Evolutionary conservation across 1,140 invertebrate genomes (phyloP).

Genomic region (Sesamia nonagrioides): DNA sequence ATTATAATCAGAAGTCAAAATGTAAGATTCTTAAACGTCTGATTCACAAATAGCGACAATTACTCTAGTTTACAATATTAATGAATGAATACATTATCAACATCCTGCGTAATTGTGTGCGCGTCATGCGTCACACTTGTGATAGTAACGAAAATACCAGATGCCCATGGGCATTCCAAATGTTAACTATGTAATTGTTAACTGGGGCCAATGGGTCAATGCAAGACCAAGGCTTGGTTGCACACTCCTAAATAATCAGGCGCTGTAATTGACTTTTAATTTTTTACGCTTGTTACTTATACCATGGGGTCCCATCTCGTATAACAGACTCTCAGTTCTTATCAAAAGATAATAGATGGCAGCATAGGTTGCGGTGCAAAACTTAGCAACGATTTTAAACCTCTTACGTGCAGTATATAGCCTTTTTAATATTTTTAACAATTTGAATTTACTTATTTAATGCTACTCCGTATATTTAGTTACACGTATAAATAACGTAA

Average conservation of each 20-base stretch:
- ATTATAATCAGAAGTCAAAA: slow-evolving; percentile 14
- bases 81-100: slow-evolving; percentile 78
- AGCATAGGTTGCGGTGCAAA: too few relatives aligned
- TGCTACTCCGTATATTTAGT: too few relatives aligned
- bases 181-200: slow-evolving; percentile 44
- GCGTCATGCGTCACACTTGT: slow-evolving; percentile 57
- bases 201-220: slow-evolving; percentile 44
- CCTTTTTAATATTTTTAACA: too few relatives aligned
- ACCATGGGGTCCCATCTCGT: too few relatives aligned
- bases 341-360: too few relatives aligned
- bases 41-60: slow-evolving; percentile 62
- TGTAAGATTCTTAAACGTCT: slow-evolving; percentile 41
- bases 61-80: slow-evolving; percentile 57
- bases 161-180: slow-evolving; percentile 43
- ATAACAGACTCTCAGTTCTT: too few relatives aligned
- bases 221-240: slow-evolving; percentile 12
- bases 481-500: too few relatives aligned
- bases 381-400: too few relatives aligned
- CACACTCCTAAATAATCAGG: not conserved
- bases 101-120: slow-evolving; percentile 69
- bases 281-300: too few relatives aligned
- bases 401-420: too few relatives aligned
- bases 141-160: slow-evolving; percentile 50
- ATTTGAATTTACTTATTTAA: too few relatives aligned
- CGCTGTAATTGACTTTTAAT: not conserved